Evolutionary conservation across 1,140 invertebrate species (phyloP).

Genomic region (Ruditapes philippinarum): DNA sequence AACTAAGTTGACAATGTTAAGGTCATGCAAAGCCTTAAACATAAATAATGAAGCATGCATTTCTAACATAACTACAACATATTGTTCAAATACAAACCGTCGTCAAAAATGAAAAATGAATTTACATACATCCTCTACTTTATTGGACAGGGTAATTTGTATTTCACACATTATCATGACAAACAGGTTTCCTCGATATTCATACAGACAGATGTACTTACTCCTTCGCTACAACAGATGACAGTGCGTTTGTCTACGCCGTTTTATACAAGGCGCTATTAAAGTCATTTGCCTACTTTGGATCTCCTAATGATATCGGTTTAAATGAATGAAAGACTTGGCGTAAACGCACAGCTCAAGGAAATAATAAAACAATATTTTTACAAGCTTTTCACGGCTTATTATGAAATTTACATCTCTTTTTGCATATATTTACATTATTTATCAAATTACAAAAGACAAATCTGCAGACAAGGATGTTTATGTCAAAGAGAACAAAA

Average conservation of each 20-base stretch:
- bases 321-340: neutral
- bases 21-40: too few species aligned
- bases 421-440: constrained; percentile 39
- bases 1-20: too few species aligned
- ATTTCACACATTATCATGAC: neutral
- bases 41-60: too few species aligned
- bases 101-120: neutral
- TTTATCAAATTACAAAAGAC: constrained; percentile 1
- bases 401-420: constrained; percentile 39
- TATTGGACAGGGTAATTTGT: constrained; percentile 18
- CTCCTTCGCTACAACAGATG: neutral
- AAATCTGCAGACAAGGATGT: neutral
- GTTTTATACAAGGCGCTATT: neutral
- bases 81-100: neutral
- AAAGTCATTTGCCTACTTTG: neutral
- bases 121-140: constrained; percentile 1
- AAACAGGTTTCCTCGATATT: constrained; percentile 10
- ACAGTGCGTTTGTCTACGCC: neutral
- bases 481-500: constrained; percentile 28
- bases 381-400: constrained; percentile 37
- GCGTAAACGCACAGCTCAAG: neutral
- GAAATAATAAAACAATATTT: constrained; percentile 45
- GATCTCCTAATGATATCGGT: neutral
- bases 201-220: neutral
- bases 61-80: too few species aligned